Evolutionary conservation across 2,888 invertebrate genomes (phyloP).

Genomic region (Nephrotoma appendiculata): DNA sequence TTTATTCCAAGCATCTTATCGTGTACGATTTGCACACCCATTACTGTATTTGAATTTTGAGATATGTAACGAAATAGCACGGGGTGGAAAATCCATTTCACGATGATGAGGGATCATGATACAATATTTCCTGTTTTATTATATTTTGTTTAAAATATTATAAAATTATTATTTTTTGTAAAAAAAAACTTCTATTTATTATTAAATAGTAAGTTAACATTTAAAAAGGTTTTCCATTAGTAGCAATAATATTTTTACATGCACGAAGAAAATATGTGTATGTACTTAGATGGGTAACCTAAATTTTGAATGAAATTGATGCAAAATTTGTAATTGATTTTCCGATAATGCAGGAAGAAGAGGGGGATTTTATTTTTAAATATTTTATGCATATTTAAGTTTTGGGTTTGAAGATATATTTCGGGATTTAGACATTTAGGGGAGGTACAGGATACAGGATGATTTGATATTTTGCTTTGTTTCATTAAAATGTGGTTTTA

Average conservation of each 20-base stretch:
- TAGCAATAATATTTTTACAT: neutral
- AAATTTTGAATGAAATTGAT: neutral
- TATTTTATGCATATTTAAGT: neutral
- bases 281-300: neutral
- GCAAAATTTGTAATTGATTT: neutral
- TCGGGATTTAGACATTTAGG: neutral
- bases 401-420: neutral
- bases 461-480: neutral
- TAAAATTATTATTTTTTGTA: neutral
- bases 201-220: neutral
- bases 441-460: neutral
- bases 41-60: neutral
- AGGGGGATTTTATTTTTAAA: neutral
- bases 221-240: neutral
- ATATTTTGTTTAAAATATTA: neutral
- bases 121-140: neutral
- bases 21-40: neutral
- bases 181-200: neutral
- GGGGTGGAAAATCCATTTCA: neutral
- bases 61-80: neutral
- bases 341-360: neutral
- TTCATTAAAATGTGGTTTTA: neutral
- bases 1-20: neutral
- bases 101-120: neutral
- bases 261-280: neutral